Evolutionary conservation across 2,888 invertebrate genomes (phyloP), one percentile per base, ranked within the genome.

Genomic region (Antheraea yamamai): DNA sequence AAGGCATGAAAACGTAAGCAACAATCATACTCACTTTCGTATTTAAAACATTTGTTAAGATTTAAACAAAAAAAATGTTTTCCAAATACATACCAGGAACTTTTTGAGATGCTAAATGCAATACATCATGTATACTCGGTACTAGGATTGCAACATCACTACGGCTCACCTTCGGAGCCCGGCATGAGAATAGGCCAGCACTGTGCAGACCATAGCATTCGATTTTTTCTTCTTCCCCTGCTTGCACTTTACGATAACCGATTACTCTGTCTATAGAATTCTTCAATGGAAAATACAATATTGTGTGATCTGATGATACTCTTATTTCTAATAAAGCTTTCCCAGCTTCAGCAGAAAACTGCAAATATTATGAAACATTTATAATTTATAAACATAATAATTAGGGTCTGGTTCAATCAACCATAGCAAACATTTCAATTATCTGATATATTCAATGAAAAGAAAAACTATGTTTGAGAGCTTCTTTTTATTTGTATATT

Each of bases 241-340:
- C 94, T 83, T 93, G 91, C 1, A 94, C 75, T 84, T 95, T 93
- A 83, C 96, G 96, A 82, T 96, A 97, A 0, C 97, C 98, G 1
- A 97, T 96, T 52, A 96, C 88, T 83, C 92, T 92, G 55, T 95
- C 95, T 73, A 96, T 87, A 0, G 95, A 92, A 84, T 96, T 96
- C 84, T 95, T 94, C 72, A 98, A 87, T 4, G 97, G 97, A 84
- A 97, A 96, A 85, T 96, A 96, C 81, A 98, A 89, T 81, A 93
- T 86, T 77, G 95, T 94, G 20, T 91, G 89, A 75, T 93, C 90
- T 35, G 88, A 78, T 76, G 96, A 95, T 73, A 96, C 94, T 85
- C 96, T 88, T 71, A 96, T 95, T 79, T 96, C 95, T 78, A 96
- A 87, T 80, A 95, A 89, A 64, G 92, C 89, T 84, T 96, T 92